Conservation (phyloP, 23 tunicate genomes). For the Corella eumyota region DNA sequence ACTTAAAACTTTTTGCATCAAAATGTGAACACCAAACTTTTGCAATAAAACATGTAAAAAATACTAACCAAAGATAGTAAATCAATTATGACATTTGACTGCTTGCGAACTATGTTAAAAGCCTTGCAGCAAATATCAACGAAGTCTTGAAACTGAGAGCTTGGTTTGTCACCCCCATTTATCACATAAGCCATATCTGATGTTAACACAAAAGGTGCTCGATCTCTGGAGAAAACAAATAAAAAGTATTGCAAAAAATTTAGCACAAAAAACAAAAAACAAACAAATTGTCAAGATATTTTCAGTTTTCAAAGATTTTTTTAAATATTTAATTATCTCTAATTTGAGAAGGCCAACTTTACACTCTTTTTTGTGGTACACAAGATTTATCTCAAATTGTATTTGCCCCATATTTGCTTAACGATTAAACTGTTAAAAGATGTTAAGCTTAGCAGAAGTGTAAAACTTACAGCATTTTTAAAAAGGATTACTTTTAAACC, state of each 20-base stretch:
- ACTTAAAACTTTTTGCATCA: not conserved
- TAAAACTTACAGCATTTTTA: too few relatives aligned
- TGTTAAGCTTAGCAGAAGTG: too few relatives aligned
- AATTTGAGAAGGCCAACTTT: too few relatives aligned
- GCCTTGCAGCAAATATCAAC: constrained; percentile 92
- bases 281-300: too few relatives aligned
- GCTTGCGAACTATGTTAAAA: constrained; percentile 76
- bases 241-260: not conserved
- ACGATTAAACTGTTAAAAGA: too few relatives aligned
- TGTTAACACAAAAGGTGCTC: constrained; percentile 98
- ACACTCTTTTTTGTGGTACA: too few relatives aligned
- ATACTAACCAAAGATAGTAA: constrained; percentile 74
- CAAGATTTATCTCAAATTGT: too few relatives aligned
- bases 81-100: constrained; percentile 65
- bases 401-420: too few relatives aligned
- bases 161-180: constrained; percentile 92
- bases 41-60: not conserved
- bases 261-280: not conserved
- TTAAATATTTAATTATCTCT: too few relatives aligned
- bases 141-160: constrained; percentile 87
- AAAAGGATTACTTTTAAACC: too few relatives aligned
- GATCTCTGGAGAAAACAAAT: constrained; percentile 43
- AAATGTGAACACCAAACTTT: not conserved
- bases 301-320: too few relatives aligned
- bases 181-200: constrained; percentile 99